phyloP scores from a whole-genome alignment of 2,888 invertebrate genomes.

The Hymenopus coronatus region DNA sequence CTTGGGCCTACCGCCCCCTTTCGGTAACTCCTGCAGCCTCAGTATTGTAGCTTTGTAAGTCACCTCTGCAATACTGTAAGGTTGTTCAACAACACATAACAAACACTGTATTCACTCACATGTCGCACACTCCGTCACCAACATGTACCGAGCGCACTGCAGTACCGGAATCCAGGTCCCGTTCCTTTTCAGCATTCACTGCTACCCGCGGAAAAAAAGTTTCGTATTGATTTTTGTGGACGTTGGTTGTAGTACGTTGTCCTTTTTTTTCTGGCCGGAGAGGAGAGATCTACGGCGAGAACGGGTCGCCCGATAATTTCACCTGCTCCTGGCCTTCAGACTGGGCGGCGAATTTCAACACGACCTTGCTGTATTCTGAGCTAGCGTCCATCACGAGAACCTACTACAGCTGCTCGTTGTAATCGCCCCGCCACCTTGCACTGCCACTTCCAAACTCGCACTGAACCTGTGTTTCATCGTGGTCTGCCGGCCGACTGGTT shows the following conservation, averaged over 20 bases:
- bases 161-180: slow-evolving; percentile 18
- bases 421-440: neutral
- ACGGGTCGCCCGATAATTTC: neutral
- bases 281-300: neutral
- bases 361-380: neutral
- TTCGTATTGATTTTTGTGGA: slow-evolving; percentile 27
- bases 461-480: neutral
- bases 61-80: neutral
- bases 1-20: slow-evolving; percentile 57
- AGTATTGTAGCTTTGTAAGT: slow-evolving; percentile 50
- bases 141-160: neutral
- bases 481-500: neutral
- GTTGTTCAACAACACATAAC: neutral
- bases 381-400: neutral
- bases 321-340: neutral
- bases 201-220: slow-evolving; percentile 22
- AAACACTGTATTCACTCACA: neutral
- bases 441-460: slow-evolving; percentile 10
- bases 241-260: slow-evolving; percentile 5
- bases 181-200: slow-evolving; percentile 19
- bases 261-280: neutral
- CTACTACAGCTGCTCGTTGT: neutral
- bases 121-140: neutral
- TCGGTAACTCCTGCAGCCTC: slow-evolving; percentile 63
- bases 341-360: neutral